Evolutionary conservation across 2,113 vertebrate species (phyloP).

Genomic region (Emydocephalus ijimae): DNA sequence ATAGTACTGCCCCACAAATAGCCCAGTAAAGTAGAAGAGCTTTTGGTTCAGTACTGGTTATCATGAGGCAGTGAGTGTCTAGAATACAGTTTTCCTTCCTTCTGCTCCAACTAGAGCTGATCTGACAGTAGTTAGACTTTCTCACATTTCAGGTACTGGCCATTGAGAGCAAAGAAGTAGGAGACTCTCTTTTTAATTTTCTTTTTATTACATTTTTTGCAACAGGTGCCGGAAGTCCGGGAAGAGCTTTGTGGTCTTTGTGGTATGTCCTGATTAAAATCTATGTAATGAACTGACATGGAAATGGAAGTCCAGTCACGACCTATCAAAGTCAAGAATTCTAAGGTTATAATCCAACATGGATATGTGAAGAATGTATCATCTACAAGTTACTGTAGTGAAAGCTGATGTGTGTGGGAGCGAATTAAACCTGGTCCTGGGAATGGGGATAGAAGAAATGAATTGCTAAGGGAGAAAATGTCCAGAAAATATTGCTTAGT

Average conservation of each 20-base stretch:
- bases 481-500: neutral
- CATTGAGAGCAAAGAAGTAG: neutral
- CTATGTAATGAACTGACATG: neutral
- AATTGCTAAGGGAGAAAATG: neutral
- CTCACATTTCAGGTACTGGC: neutral
- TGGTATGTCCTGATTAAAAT: neutral
- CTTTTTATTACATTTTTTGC: neutral
- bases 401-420: neutral
- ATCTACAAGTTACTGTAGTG: neutral
- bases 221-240: neutral
- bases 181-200: neutral
- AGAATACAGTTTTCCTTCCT: neutral
- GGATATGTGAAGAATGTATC: neutral
- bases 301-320: conserved; percentile 3
- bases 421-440: neutral
- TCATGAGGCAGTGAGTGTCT: neutral
- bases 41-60: neutral
- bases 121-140: neutral
- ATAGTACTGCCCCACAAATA: neutral
- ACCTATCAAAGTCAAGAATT: neutral
- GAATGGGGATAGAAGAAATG: neutral
- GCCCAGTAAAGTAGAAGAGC: neutral
- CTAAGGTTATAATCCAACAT: neutral
- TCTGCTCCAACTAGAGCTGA: neutral
- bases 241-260: neutral